These are phyloP conservation scores for Calypte anna DNA, from an alignment of 2,113 vertebrate genomes.

Conservation along the genomic window DNA sequence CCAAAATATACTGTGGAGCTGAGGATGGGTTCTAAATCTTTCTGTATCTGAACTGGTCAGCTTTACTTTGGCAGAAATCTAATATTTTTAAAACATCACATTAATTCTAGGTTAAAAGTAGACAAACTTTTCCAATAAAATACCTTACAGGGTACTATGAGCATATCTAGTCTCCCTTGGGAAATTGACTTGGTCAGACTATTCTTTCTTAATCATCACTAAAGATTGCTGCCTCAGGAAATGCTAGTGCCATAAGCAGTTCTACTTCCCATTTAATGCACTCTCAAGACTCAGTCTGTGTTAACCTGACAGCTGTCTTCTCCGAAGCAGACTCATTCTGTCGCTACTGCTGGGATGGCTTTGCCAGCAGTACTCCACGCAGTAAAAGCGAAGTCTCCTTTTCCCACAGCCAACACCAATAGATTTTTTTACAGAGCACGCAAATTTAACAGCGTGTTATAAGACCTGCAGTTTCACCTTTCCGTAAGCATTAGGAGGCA, in stretches of 20 bases:
- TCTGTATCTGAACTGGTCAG: background rate
- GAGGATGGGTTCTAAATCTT: background rate
- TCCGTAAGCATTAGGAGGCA: conserved; percentile 55
- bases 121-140: background rate
- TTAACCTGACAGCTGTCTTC: background rate
- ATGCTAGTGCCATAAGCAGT: background rate
- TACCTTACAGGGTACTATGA: background rate
- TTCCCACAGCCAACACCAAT: background rate
- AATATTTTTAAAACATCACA: background rate
- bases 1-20: background rate
- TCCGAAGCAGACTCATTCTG: background rate
- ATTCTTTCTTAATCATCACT: background rate
- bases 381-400: background rate
- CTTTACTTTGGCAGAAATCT: background rate
- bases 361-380: background rate
- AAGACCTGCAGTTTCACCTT: conserved; percentile 11
- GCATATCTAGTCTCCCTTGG: background rate
- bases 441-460: background rate
- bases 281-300: background rate
- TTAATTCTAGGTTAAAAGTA: background rate
- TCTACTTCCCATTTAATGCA: background rate
- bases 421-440: background rate
- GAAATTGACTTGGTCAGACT: background rate
- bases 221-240: background rate
- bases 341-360: background rate